A percentile compares a stretch with the other conserved stretches of the same genome.
Evolutionary conservation across 1,140 invertebrate genomes (phyloP).

Genomic region (Rhizoglyphus robini): DNA sequence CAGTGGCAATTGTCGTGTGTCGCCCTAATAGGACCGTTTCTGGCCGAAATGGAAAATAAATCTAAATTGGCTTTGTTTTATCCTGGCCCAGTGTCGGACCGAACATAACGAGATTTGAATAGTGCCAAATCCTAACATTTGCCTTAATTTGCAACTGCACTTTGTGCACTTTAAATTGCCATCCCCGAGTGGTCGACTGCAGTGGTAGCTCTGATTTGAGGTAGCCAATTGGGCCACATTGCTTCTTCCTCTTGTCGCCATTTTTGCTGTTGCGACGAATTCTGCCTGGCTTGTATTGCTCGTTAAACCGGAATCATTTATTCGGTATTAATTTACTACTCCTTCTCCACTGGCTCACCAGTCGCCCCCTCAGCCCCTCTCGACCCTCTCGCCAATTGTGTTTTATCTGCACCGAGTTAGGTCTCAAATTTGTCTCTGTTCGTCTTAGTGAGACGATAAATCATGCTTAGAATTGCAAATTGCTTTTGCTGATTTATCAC

Average conservation of each 20-base stretch:
- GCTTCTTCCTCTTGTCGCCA: too few relatives aligned
- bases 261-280: too few relatives aligned
- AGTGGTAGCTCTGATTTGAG: too few relatives aligned
- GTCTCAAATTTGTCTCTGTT: background rate
- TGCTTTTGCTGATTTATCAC: slow-evolving; percentile 14
- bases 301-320: slow-evolving; percentile 13
- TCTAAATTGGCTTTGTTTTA: slow-evolving; percentile 15
- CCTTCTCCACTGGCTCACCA: background rate
- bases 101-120: slow-evolving; percentile 12
- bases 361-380: background rate
- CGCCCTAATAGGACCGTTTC: slow-evolving; percentile 1
- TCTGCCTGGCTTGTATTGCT: background rate
- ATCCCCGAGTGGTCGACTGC: background rate
- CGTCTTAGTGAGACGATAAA: slow-evolving; percentile 1
- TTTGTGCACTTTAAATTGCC: background rate
- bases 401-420: background rate
- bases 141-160: background rate
- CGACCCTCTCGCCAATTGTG: background rate
- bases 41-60: background rate
- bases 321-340: slow-evolving; percentile 10
- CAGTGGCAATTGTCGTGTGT: background rate
- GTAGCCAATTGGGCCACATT: too few relatives aligned
- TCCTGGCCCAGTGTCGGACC: background rate
- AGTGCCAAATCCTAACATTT: slow-evolving; percentile 4
- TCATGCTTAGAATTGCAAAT: slow-evolving; percentile 15